A percentile compares a stretch with the other conserved stretches of the same genome.
phyloP scores from a whole-genome alignment of 2,888 invertebrate species.

The Hedychridium roseum region DNA sequence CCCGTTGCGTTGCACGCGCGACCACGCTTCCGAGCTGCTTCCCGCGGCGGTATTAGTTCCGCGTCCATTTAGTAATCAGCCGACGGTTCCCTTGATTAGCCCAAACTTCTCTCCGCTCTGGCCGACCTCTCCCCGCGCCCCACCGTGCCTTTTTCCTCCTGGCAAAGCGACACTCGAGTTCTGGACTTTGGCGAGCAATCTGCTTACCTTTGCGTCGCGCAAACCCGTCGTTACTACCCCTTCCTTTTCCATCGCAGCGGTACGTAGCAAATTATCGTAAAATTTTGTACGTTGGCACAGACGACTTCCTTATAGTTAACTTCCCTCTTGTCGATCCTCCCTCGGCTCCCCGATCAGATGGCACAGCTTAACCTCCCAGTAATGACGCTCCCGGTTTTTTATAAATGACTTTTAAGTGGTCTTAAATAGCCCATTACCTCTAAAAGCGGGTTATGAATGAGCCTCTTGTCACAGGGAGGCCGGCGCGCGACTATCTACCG shows the following conservation, averaged over 20 bases:
- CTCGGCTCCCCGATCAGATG: not conserved
- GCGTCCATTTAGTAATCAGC: slow-evolving; percentile 43
- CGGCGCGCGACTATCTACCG: slow-evolving; percentile 23
- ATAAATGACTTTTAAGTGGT: slow-evolving; percentile 35
- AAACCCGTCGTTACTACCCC: slow-evolving; percentile 9
- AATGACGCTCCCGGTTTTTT: slow-evolving; percentile 19
- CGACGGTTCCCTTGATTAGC: slow-evolving; percentile 40
- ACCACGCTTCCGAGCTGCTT: not conserved
- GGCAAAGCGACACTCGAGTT: slow-evolving; percentile 13
- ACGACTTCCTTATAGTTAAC: no score
- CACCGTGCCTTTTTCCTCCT: not conserved
- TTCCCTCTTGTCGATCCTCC: no score
- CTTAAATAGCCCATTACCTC: slow-evolving; percentile 32
- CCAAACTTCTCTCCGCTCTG: slow-evolving; percentile 25
- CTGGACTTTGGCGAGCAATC: slow-evolving; percentile 18
- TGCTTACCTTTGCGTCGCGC: slow-evolving; percentile 7
- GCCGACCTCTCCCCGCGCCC: slow-evolving; percentile 8
- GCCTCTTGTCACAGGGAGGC: slow-evolving; percentile 21
- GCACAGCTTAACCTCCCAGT: slow-evolving; percentile 17
- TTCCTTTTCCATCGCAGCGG: not conserved
- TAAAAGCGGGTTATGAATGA: slow-evolving; percentile 32
- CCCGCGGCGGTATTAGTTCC: slow-evolving; percentile 36
- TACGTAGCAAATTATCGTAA: no score
- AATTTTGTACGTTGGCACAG: no score
- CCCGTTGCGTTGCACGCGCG: slow-evolving; percentile 12